Evolutionary conservation across 1,140 invertebrate species (phyloP).

Genomic region (Zeugodacus cucurbitae): DNA sequence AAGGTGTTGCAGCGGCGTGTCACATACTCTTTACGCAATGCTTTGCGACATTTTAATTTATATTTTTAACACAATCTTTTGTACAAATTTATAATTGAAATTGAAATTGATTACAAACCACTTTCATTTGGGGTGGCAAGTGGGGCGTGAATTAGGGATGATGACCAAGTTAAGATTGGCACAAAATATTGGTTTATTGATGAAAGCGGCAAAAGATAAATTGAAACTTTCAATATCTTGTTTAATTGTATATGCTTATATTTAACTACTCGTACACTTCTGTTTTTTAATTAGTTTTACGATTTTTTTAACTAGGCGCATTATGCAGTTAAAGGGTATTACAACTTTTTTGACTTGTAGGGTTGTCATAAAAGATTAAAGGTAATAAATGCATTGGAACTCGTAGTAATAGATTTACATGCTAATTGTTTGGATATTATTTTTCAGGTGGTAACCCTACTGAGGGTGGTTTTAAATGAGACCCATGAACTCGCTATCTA

Average conservation of each 20-base stretch:
- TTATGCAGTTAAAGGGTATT: no score
- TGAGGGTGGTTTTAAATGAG: no score
- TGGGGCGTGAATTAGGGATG: conserved; percentile 6
- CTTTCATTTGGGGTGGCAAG: not conserved
- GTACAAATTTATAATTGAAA: not conserved
- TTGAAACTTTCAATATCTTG: not conserved
- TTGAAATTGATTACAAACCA: not conserved
- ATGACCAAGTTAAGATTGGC: not conserved
- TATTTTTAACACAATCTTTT: not conserved
- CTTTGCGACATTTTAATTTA: conserved; percentile 7
- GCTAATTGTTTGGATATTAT: no score
- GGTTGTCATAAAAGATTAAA: no score
- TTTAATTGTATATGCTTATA: not conserved
- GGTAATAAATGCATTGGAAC: no score
- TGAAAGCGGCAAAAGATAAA: not conserved
- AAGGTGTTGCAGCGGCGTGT: not conserved
- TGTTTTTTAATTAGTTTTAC: not conserved
- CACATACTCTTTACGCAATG: not conserved
- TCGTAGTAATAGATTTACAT: not conserved
- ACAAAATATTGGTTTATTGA: not conserved
- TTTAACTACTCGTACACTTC: not conserved
- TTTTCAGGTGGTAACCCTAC: no score
- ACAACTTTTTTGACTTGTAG: no score
- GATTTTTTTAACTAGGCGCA: no score
- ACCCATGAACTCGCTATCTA: no score